Conservation (phyloP, 2,797 vertebrate species). For the Bovichtus variegatus region DNA sequence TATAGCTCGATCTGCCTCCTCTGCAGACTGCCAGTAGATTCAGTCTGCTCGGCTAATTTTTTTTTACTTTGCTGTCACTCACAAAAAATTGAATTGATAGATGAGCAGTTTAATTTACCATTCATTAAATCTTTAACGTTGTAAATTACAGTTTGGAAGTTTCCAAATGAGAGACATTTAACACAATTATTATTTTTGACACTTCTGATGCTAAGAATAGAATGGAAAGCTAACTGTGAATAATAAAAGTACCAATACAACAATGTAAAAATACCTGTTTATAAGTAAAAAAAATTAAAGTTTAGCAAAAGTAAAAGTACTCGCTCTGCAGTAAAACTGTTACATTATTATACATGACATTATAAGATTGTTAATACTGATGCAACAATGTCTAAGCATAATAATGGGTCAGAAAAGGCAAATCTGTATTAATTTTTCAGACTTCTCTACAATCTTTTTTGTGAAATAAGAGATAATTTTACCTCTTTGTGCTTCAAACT, state of each 20-base stretch:
- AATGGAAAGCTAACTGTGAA: background rate
- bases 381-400: too few relatives aligned
- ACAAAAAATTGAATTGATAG: background rate
- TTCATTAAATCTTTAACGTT: background rate
- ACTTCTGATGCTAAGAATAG: background rate
- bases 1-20: slow-evolving; percentile 31
- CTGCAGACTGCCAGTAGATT: slow-evolving; percentile 14
- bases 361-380: background rate
- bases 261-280: background rate
- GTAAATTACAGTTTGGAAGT: background rate
- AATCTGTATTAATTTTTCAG: background rate
- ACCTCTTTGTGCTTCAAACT: background rate
- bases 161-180: background rate
- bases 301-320: background rate
- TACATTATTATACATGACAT: too few relatives aligned
- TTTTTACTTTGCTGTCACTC: slow-evolving; percentile 15
- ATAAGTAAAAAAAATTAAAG: background rate
- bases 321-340: background rate
- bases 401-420: too few relatives aligned
- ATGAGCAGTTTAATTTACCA: background rate
- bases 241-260: background rate
- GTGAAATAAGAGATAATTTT: background rate
- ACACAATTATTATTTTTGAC: background rate
- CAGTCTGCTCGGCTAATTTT: background rate
- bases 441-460: background rate